Evolutionary conservation across 2,113 vertebrate genomes (phyloP), one percentile per base, ranked within the genome.

Genomic region (Fulmarus glacialis): DNA sequence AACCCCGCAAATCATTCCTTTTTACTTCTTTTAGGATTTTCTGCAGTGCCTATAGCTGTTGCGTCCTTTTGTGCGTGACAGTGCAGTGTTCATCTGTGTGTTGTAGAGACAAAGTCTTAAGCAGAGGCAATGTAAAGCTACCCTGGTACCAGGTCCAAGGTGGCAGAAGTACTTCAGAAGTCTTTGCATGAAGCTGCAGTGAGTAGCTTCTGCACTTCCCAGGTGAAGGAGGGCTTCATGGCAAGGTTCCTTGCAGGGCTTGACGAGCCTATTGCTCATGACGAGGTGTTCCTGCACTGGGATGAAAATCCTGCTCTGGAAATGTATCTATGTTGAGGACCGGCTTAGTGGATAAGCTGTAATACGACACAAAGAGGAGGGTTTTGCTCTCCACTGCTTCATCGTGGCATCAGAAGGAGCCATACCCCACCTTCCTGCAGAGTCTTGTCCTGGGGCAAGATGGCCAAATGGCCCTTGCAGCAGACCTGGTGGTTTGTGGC

Each of bases 41-140:
- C n/a, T 70, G 27, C 38, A 55, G 30, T 66, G 45, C 59, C 36
- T 53, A 3, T 80, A 68, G 53, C 34, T 92, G 48, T 88, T 82
- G 20, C 47, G 24, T 82, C 73, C 23, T 94, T 93, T 72, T 42
- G 32, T 68, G 24, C 38, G 5, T 16, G 40, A 42, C 0, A 2
- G 24, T 19, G 32, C 1, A 0, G 24, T 36, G 32, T 92, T 89
- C 45, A 84, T 6, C n/a, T 1, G 0, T 21, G 18, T 24, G 1
- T 62, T 55, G 20, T 38, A 83, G n/a, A 40, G 48, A 52, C 17
- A 30, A n/a, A 78, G 13, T 26, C 42, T 78, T 81, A 53, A n/a
- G 36, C 63, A 83, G 27, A 40, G 6, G 24, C 62, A 43, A 2
- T 34, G 47, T 88, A 64, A 62, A 78, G 30, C 23, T 70, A 21